Evolutionary conservation across 2,797 vertebrate species (phyloP).

Genomic region (Erithacus rubecula): DNA sequence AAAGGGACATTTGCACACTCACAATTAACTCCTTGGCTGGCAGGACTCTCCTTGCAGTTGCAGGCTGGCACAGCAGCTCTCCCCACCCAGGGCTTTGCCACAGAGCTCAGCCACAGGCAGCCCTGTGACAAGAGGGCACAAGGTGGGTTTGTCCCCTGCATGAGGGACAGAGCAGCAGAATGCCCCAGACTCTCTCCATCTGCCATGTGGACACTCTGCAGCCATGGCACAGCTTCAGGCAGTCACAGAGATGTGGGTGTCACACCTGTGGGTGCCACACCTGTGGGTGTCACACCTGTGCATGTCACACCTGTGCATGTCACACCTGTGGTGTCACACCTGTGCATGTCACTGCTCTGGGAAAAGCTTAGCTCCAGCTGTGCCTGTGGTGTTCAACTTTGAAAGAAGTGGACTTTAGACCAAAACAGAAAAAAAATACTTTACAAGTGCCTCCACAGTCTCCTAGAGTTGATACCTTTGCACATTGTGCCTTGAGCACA

Average conservation of each 20-base stretch:
- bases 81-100: neutral
- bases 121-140: neutral
- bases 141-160: neutral
- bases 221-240: neutral
- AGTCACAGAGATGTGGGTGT: neutral
- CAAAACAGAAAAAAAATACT: neutral
- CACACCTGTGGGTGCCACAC: no score
- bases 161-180: neutral
- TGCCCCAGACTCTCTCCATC: fast-evolving
- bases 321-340: no score
- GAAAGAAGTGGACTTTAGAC: neutral
- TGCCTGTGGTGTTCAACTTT: neutral
- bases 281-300: no score
- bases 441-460: neutral
- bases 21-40: fast-evolving
- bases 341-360: no score
- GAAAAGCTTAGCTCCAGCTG: neutral
- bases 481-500: neutral
- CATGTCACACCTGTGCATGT: no score
- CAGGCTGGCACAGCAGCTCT: neutral
- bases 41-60: fast-evolving
- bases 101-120: no score
- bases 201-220: fast-evolving
- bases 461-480: neutral
- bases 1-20: fast-evolving